Base-by-base conservation (phyloP, 1,140 invertebrate genomes). In the Nylanderia fulva region DNA sequence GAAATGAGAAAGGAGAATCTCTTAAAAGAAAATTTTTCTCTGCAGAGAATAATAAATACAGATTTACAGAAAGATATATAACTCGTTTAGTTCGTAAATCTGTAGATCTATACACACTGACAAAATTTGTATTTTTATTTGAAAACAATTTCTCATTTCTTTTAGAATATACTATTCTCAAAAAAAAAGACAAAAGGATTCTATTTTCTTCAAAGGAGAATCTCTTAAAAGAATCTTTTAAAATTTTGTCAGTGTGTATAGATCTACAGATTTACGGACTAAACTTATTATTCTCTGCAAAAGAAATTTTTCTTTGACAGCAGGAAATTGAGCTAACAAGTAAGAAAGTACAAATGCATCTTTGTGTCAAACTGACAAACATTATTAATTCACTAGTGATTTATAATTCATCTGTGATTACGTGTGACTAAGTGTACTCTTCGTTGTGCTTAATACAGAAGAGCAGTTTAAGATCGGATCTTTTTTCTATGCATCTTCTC, bases 301-400 rank as follows among this genome's bases (percentile, higher is more conserved):
- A 2, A 15, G 29, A 13, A 2, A n/a, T 33, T 74, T 39, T 56
- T 15, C n/a, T 21, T 39, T n/a, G n/a, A 27, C 15, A 52, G 45
- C 27, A 29, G 27, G 45, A 71, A 29, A n/a, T 54, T 9, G 63
- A 68, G 9, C 1, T 27, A 24, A 42, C 18, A 36, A 56, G 54
- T 79, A 54, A 56, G 9, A 54, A 56, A 69, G 18, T 13, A 21
- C 9, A 29, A 71, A 9, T 21, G 36, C 36, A 42, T 2, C 64
- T 71, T 56, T 54, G 48, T 54, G 48, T 69, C 18, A n/a, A 24
- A 27, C 7, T 69, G 45, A 80, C 48, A n/a, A 80, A 58, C 36
- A 45, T n/a, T 42, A 58, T 82, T 82, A 45, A 45, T 24, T 71
- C 42, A 36, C 11, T 24, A 18, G 11, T 56, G 36, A 69, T 58